Conservation (phyloP, 2,888 invertebrate genomes). For the Xestia sexstrigata region DNA sequence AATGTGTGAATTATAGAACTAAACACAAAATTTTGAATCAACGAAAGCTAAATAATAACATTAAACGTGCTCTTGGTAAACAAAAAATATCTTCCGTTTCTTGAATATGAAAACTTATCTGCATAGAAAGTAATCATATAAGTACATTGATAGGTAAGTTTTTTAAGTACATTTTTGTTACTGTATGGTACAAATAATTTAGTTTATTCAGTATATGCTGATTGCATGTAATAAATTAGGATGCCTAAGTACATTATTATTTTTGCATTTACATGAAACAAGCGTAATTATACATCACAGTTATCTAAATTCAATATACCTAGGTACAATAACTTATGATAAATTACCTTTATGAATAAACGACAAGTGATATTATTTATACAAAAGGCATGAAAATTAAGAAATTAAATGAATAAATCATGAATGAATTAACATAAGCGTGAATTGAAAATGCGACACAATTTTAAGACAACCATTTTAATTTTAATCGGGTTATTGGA, state of each 20-base stretch:
- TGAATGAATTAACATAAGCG: not conserved
- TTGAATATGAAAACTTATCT: not conserved
- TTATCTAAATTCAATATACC: constrained; percentile 26
- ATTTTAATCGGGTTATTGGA: not conserved
- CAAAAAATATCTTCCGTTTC: not conserved
- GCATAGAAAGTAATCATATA: not conserved
- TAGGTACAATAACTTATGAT: not conserved
- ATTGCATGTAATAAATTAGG: not conserved
- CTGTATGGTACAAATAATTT: not conserved
- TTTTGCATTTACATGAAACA: constrained; percentile 3
- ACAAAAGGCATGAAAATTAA: constrained; percentile 1
- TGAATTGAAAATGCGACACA: not conserved
- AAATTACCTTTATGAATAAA: constrained; percentile 13
- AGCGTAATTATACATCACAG: constrained; percentile 49
- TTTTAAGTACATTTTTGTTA: constrained; percentile 21
- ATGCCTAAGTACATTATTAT: constrained; percentile 8
- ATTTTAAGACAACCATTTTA: not conserved
- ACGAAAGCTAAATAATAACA: constrained; percentile 8
- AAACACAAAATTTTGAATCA: not conserved
- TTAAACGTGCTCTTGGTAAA: not conserved
- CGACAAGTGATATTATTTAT: constrained; percentile 1
- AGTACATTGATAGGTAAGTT: not conserved
- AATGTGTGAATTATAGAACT: not conserved
- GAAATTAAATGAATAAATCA: not conserved
- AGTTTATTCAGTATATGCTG: not conserved